Base-by-base conservation (phyloP, 2,113 vertebrate species). In the Poecilia latipinna region DNA sequence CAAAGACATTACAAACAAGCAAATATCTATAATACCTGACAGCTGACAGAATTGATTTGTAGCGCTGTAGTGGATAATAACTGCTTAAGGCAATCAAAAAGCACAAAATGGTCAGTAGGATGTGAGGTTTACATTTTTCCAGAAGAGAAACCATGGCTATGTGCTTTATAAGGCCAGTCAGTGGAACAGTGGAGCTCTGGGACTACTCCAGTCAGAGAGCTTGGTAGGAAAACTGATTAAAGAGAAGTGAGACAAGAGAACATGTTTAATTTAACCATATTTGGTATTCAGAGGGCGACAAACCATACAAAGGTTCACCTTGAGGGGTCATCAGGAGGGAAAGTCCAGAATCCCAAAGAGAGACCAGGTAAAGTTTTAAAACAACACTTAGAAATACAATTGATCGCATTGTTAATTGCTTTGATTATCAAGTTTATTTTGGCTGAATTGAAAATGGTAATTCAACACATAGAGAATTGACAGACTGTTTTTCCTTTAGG, bases 301-400 rank as follows among this genome's bases (percentile, higher is more conserved):
- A 81, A 80, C 82, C 78, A 82, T 91, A 90, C 88, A 90, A 93
- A 90, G 87, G 90, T 94, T 93, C 91, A 94, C 93, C 93, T 95
- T 95, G 90, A 91, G 77, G 88, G 91, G 92, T 91, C 91, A 94
- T 82, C 80, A 35, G 79, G 74, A 91, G 83, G 82, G 78, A 77
- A 75, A 78, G 85, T 80, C 86, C 77, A 64, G 90, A 94, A 93
- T 92, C 91, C 85, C 84, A 90, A 88, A 92, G 90, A 92, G 84
- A 75, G 76, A 42, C 64, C 61, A 44, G 74, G 64, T 82, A 76
- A 78, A 75, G 89, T 89, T 91, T 78, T 70, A 83, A 80, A 80
- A 84, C 63, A 86, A 75, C 51, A 74, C 78, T 88, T 85, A 85
- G 72, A 92, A 93, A 90, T 86, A 89, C 86, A 88, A 84, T 82